Conservation (phyloP, 2,888 invertebrate species). For the Phania funesta region DNA sequence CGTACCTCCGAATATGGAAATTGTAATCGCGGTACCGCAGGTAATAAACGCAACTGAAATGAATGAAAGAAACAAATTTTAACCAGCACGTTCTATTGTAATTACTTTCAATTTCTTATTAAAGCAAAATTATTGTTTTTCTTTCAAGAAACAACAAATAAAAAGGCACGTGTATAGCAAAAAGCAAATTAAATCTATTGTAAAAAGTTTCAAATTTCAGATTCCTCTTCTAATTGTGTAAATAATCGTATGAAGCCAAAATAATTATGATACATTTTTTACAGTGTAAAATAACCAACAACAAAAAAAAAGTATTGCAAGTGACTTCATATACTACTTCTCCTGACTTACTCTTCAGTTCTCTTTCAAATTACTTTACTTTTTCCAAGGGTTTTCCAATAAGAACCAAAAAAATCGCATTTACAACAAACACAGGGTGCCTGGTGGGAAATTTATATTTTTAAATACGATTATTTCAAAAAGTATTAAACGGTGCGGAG, state of each 20-base stretch:
- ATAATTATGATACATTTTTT: background rate
- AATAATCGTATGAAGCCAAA: constrained; percentile 50
- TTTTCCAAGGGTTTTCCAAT: background rate
- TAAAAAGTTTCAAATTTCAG: constrained; percentile 52
- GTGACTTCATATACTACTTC: background rate
- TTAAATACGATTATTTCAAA: no score
- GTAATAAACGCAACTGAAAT: constrained; percentile 82
- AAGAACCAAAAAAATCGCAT: background rate
- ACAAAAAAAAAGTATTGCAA: constrained; percentile 18
- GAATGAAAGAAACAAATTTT: constrained; percentile 24
- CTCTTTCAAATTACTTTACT: background rate
- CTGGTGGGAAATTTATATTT: no score
- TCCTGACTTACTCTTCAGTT: background rate
- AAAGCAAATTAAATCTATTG: constrained; percentile 39
- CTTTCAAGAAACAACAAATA: background rate
- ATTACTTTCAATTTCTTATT: constrained; percentile 36
- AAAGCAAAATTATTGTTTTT: constrained; percentile 8
- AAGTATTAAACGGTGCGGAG: no score
- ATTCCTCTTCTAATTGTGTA: constrained; percentile 42
- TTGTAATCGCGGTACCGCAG: constrained; percentile 99
- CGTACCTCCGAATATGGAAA: constrained; percentile 95
- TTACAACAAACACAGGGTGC: background rate
- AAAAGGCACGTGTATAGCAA: constrained; percentile 52
- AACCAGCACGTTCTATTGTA: constrained; percentile 62
- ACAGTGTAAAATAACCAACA: constrained; percentile 41